These are phyloP conservation scores for Caenorhabditis auriculariae DNA, from an alignment of 2,888 invertebrate species.

Conservation along the genomic window DNA sequence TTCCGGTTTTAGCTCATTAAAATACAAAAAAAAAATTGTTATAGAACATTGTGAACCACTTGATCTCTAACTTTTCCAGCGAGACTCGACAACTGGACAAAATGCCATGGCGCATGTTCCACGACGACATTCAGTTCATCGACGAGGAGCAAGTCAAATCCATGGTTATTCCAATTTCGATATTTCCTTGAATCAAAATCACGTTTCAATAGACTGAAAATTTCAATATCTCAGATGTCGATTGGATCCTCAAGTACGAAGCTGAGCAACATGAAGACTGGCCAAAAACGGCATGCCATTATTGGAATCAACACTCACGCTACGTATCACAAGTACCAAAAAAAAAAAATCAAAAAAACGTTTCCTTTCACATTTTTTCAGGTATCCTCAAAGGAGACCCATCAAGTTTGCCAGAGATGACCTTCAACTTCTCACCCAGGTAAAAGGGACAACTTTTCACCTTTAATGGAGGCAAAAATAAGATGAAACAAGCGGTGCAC, in stretches of 20 bases:
- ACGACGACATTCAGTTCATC: constrained; percentile 57
- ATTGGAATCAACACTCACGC: constrained; percentile 60
- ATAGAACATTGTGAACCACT: too few species aligned
- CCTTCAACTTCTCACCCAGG: constrained; percentile 45
- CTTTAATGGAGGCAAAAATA: constrained; percentile 5
- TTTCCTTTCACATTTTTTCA: neutral
- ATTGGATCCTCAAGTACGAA: constrained; percentile 55
- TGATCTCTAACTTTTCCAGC: too few species aligned
- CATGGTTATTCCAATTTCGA: too few species aligned
- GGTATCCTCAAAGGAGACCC: constrained; percentile 56
- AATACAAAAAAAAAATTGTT: neutral
- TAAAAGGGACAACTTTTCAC: neutral
- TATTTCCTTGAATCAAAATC: too few species aligned
- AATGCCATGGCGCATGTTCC: constrained; percentile 58
- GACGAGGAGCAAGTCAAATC: constrained; percentile 59
- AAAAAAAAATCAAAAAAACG: neutral
- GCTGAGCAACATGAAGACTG: constrained; percentile 50
- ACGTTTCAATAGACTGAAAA: neutral
- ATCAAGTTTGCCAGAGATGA: constrained; percentile 51
- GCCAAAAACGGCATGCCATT: constrained; percentile 57
- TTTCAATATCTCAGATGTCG: constrained; percentile 41
- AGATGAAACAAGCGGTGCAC: constrained; percentile 86
- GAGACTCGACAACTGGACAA: constrained; percentile 52
- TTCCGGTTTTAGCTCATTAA: too few species aligned
- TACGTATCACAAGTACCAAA: constrained; percentile 40